These are phyloP conservation scores for Emydoidea blandingii DNA, from an alignment of 2,797 vertebrate genomes.

Conservation along the genomic window DNA sequence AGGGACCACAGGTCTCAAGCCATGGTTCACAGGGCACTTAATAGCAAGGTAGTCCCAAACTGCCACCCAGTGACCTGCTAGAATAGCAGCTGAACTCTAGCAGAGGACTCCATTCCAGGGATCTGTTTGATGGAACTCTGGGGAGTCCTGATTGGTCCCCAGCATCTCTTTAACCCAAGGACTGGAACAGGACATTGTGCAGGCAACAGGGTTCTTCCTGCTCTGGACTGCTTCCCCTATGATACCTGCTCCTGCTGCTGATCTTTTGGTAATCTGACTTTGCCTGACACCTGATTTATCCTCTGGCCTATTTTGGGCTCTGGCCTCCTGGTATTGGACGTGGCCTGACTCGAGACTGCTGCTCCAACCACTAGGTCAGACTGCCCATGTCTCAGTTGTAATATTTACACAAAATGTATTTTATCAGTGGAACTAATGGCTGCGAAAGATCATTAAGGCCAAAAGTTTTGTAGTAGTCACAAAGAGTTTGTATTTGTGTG, in stretches of 20 bases:
- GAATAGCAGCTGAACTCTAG: neutral
- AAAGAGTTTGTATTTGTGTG: neutral
- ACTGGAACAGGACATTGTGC: neutral
- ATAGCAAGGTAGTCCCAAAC: neutral
- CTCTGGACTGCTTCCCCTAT: neutral
- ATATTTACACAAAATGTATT: constrained; percentile 11
- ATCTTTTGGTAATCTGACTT: neutral
- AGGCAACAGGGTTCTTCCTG: neutral
- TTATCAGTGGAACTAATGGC: neutral
- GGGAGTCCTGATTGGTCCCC: neutral
- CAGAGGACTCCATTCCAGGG: neutral
- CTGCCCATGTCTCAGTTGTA: neutral
- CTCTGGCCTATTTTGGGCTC: neutral
- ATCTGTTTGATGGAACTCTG: neutral
- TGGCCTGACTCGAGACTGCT: neutral
- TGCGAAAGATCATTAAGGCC: neutral
- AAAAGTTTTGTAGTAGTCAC: neutral
- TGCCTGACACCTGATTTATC: neutral
- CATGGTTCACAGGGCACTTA: too few relatives aligned
- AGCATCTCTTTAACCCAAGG: neutral
- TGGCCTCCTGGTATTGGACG: neutral
- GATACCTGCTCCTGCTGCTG: neutral
- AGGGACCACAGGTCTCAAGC: neutral
- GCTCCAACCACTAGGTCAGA: neutral
- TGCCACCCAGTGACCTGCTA: neutral